These are phyloP conservation scores for Zaprionus gabonicus DNA, from an alignment of 1,140 invertebrate genomes.

Conservation along the genomic window DNA sequence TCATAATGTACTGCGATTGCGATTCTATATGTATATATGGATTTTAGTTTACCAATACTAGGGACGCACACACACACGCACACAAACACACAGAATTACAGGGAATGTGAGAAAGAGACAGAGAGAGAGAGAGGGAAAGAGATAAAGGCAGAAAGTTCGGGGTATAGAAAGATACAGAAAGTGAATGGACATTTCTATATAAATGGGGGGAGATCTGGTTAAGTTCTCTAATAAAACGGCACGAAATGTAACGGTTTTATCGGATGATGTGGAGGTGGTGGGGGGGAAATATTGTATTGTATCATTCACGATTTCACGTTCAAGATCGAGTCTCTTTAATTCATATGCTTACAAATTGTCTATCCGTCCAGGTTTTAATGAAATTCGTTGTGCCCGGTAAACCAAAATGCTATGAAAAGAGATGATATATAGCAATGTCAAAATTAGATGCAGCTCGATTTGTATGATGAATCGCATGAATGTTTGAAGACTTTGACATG, in stretches of 20 bases:
- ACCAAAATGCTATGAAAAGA: constrained; percentile 83
- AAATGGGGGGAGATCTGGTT: constrained; percentile 12
- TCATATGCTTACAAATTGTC: constrained; percentile 81
- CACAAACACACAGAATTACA: constrained; percentile 41
- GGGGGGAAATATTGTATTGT: constrained; percentile 12
- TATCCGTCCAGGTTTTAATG: constrained; percentile 83
- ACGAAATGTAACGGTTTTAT: constrained; percentile 44
- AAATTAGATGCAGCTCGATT: constrained; percentile 62
- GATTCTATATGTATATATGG: constrained; percentile 25
- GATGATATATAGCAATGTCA: constrained; percentile 76
- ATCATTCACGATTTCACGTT: constrained; percentile 51
- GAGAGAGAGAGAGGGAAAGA: constrained; percentile 7
- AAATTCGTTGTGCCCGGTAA: constrained; percentile 82
- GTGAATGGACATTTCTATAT: background rate
- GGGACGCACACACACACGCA: constrained; percentile 30
- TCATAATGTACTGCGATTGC: constrained; percentile 19
- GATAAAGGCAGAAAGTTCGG: constrained; percentile 1
- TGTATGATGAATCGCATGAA: constrained; percentile 36
- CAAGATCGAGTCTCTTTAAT: constrained; percentile 63
- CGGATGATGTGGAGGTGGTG: constrained; percentile 11
- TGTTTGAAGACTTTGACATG: constrained; percentile 19
- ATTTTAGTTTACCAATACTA: constrained; percentile 36
- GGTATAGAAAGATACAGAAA: constrained; percentile 5
- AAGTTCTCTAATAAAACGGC: constrained; percentile 52
- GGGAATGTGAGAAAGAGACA: background rate